A percentile compares a stretch with the other conserved stretches of the same genome.
phyloP scores from a whole-genome alignment of 2,797 vertebrate species.

The Cyclura pinguis region DNA sequence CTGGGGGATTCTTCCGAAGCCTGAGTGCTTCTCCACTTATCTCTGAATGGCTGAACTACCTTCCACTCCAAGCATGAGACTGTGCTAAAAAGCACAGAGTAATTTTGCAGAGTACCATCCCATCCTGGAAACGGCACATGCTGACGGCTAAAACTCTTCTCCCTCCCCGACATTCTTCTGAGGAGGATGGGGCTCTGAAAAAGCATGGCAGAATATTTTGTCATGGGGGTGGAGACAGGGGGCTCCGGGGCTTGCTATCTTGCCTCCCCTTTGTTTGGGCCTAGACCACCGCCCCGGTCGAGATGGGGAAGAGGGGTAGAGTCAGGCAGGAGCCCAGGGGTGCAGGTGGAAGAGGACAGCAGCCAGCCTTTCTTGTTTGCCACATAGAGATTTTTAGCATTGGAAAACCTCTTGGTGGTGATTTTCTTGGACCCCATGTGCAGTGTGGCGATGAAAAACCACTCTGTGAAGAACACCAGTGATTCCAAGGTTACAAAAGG shows the following conservation, averaged over 20 bases:
- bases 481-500: background rate
- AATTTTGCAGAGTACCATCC: background rate
- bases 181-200: no score
- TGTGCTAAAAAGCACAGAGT: background rate
- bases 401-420: background rate
- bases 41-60: background rate
- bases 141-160: background rate
- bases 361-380: background rate
- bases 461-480: no score
- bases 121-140: background rate
- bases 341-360: background rate
- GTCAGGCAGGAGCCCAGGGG: no score
- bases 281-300: background rate
- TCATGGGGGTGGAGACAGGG: no score
- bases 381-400: background rate
- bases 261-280: background rate
- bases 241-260: no score
- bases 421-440: background rate
- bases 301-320: background rate
- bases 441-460: no score
- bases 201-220: no score
- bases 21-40: constrained; percentile 4
- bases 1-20: background rate
- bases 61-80: background rate
- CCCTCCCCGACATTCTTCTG: background rate